These are phyloP conservation scores for Morpho deidamia DNA, from an alignment of 2,888 invertebrate genomes.

Conservation along the genomic window DNA sequence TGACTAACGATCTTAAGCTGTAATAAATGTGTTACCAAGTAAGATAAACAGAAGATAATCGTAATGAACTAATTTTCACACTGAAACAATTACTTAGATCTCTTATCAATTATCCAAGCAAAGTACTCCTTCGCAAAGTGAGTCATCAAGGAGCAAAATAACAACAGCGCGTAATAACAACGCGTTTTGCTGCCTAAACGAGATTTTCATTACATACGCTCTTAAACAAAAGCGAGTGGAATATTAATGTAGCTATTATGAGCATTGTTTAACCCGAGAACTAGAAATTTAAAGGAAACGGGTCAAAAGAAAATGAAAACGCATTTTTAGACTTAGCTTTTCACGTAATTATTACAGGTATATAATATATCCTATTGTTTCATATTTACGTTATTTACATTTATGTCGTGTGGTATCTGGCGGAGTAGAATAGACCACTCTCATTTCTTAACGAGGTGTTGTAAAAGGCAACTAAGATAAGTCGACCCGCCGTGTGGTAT, in stretches of 20 bases:
- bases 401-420: no score
- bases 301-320: conserved; percentile 13
- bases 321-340: not conserved
- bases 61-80: not conserved
- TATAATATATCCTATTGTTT: no score
- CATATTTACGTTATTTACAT: no score
- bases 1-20: no score
- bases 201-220: conserved; percentile 28
- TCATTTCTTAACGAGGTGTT: no score
- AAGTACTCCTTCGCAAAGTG: not conserved
- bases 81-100: conserved; percentile 1
- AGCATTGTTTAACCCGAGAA: conserved; percentile 15
- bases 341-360: not conserved
- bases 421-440: no score
- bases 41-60: not conserved
- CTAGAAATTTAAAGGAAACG: conserved; percentile 24
- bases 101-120: not conserved
- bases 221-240: conserved; percentile 24
- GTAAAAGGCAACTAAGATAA: no score
- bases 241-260: conserved; percentile 19
- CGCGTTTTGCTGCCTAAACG: conserved; percentile 20
- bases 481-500: no score
- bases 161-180: conserved; percentile 19
- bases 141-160: conserved; percentile 10
- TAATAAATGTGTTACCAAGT: not conserved